These are phyloP conservation scores for Amphimallon solstitiale DNA, from an alignment of 2,888 invertebrate species.

Conservation along the genomic window DNA sequence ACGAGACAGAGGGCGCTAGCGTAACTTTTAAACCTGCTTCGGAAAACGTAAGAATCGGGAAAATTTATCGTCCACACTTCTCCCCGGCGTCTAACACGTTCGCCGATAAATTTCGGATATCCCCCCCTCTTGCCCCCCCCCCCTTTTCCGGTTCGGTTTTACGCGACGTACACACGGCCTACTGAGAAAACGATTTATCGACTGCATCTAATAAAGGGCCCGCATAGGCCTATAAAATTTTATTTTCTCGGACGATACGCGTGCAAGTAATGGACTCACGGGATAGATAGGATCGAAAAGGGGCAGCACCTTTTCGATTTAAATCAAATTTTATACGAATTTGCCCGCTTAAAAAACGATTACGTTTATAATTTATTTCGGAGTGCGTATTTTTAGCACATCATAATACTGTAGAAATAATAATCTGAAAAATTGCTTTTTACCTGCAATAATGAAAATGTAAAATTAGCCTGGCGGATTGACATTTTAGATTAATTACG, in stretches of 20 bases:
- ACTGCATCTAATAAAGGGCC: slow-evolving; percentile 6
- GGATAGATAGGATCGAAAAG: no score
- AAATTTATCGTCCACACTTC: neutral
- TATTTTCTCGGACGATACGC: neutral
- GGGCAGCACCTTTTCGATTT: no score
- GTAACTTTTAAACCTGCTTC: slow-evolving; percentile 1
- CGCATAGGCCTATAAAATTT: slow-evolving; percentile 2
- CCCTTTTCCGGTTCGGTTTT: neutral
- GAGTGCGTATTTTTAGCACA: no score
- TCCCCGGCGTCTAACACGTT: neutral
- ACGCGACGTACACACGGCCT: slow-evolving; percentile 1
- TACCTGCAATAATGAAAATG: no score
- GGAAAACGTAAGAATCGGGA: neutral
- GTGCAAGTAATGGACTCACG: neutral
- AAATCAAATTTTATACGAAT: no score
- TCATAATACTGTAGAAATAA: no score
- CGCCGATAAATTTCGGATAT: neutral
- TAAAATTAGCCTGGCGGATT: no score
- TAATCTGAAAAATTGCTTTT: no score
- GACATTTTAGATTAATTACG: no score
- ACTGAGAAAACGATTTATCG: slow-evolving; percentile 6
- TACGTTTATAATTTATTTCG: no score
- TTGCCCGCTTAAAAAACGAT: no score
- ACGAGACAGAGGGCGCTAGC: neutral
- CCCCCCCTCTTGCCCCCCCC: no score